These are phyloP conservation scores for Tromatobia lineatoria DNA, from an alignment of 2,888 invertebrate species.

Conservation along the genomic window DNA sequence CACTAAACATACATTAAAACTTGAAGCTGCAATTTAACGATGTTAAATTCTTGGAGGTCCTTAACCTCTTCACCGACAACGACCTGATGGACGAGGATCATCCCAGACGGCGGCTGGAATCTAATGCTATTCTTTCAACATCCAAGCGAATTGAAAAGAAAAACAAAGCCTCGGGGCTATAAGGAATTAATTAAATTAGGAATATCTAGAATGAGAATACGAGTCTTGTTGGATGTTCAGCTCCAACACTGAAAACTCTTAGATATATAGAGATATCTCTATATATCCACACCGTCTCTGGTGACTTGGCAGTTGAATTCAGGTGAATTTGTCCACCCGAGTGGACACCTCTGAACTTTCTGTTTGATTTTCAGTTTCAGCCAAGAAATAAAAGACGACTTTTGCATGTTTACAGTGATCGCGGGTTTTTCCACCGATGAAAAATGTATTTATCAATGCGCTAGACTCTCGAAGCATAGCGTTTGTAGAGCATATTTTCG, in stretches of 20 bases:
- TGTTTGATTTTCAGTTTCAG: conserved; percentile 34
- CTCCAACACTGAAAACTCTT: conserved; percentile 22
- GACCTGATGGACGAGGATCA: background rate
- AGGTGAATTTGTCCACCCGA: conserved; percentile 41
- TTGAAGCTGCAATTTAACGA: background rate
- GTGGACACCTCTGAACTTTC: conserved; percentile 33
- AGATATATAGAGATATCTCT: conserved; percentile 2
- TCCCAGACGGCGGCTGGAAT: background rate
- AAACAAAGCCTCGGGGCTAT: conserved; percentile 15
- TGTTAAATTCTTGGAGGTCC: background rate
- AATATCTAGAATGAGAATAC: conserved; percentile 28
- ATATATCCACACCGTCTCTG: conserved; percentile 23
- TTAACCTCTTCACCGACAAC: background rate
- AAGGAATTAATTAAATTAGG: conserved; percentile 52
- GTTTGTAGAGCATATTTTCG: too few species aligned
- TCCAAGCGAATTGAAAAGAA: conserved; percentile 25
- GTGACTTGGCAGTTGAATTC: conserved; percentile 27
- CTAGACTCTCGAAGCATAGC: too few species aligned
- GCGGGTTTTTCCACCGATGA: background rate
- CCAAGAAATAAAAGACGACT: conserved; percentile 20
- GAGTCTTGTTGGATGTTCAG: conserved; percentile 11
- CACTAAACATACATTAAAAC: too few species aligned
- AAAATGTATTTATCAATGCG: too few species aligned
- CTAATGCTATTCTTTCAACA: background rate
- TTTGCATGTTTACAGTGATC: background rate